Base-by-base conservation (phyloP, 2,888 invertebrate genomes). In the Amphimallon solstitiale region DNA sequence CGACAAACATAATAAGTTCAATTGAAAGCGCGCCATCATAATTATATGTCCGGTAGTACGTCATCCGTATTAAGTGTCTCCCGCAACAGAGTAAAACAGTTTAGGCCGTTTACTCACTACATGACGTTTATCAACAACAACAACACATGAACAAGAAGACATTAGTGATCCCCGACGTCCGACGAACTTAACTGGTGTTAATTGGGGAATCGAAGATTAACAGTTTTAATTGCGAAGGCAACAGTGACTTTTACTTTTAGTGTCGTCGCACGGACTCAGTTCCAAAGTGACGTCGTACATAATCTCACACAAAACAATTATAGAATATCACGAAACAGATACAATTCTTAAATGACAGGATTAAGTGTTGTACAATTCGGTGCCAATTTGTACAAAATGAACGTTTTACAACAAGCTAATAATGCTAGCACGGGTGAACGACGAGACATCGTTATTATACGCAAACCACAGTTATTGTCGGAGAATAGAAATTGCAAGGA, bases 281-380 rank as follows among this genome's bases (percentile, higher is more conserved):
- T 10, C 2, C 10, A 59, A 7, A 45, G 56, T 59, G 56, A 59
- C 56, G 29, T 45, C 15, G 14, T 23, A 14, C 12, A 59, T 45
- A 45, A 23, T 45, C 19, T 40, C 29, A 23, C 61, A 46, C 54
- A 37, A 34, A 56, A 64, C 38, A 49, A 37, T 12, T 9, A 23
- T 40, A 43, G 45, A 19, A 46, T 29, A 29, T 29, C 1, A 29
- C 34, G 29, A 29, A 61, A 19, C 37, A 54, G 7, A 35, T 48
- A 35, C 61, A 48, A 45, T 19, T 23, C 29, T 23, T 80, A 82
- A 82, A 86, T 86, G 86, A 86, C 85, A 78, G 85, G 87, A 70
- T 83, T 87, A 73, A 85, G 86, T 78, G 85, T 87, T 69, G 86
- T 87, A 70, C 85, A 86, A 76, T 86, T 87, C 78, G 86, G 85